phyloP scores from a whole-genome alignment of 2,797 vertebrate genomes.

The Aphelocoma californica region DNA sequence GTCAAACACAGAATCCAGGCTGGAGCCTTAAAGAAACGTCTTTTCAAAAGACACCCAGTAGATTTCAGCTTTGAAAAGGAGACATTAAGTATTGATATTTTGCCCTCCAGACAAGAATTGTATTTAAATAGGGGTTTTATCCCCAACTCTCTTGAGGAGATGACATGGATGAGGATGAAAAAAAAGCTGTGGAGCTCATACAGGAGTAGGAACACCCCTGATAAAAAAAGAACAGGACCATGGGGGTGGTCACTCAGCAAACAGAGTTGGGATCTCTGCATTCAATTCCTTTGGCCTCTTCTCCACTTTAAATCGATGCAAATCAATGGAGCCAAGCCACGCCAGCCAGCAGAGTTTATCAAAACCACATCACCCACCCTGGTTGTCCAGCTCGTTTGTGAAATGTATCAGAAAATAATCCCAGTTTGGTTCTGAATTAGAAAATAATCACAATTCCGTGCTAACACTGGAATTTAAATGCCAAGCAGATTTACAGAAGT shows the following conservation, averaged over 20 bases:
- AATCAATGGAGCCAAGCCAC: background rate
- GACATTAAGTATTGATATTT: background rate
- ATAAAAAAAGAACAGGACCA: background rate
- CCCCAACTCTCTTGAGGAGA: background rate
- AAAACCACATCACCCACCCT: background rate
- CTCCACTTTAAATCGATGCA: background rate
- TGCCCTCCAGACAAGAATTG: background rate
- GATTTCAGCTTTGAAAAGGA: background rate
- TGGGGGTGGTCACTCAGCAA: background rate
- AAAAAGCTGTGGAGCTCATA: background rate
- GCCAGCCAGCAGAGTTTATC: background rate
- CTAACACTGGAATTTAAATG: background rate
- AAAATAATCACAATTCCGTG: background rate
- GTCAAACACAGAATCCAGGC: background rate
- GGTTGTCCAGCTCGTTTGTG: too few relatives aligned
- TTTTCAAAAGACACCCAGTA: background rate
- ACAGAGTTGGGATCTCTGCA: background rate
- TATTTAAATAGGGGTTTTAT: background rate
- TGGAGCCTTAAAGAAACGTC: background rate
- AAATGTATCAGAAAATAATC: background rate
- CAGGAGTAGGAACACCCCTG: background rate
- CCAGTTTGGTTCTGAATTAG: background rate
- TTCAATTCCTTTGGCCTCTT: background rate
- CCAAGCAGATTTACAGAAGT: background rate
- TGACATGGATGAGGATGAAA: background rate